A percentile compares a stretch with the other conserved stretches of the same genome.
Evolutionary conservation across 2,888 invertebrate species (phyloP).

Genomic region (Merodon equestris): DNA sequence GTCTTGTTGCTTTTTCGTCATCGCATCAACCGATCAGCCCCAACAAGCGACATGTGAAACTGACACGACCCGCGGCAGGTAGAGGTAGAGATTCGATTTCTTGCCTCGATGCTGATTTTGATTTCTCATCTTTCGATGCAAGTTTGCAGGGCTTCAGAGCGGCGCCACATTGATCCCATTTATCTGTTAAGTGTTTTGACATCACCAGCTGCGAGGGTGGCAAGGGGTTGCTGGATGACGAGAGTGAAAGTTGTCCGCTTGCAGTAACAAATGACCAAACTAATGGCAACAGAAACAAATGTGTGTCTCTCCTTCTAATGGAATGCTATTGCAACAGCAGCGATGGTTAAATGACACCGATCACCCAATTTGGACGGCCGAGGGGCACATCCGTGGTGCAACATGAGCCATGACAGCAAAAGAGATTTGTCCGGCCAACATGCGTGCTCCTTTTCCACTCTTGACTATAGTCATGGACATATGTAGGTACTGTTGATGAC

Average conservation of each 20-base stretch:
- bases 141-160: too few species aligned
- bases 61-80: conserved; percentile 35
- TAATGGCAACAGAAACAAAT: conserved; percentile 26
- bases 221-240: conserved; percentile 5
- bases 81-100: conserved; percentile 28
- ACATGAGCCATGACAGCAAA: conserved; percentile 58
- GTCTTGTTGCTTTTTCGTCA: conserved; percentile 31
- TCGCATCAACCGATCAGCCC: conserved; percentile 19
- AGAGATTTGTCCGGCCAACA: conserved; percentile 59
- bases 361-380: conserved; percentile 52
- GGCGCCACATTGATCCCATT: conserved; percentile 60
- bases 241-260: conserved; percentile 43
- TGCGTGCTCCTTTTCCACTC: conserved; percentile 53
- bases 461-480: not conserved
- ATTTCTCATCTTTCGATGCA: conserved; percentile 17
- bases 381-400: conserved; percentile 58
- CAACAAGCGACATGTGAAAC: conserved; percentile 36
- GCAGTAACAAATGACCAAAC: conserved; percentile 6
- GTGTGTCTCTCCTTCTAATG: conserved; percentile 28
- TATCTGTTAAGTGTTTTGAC: conserved; percentile 60
- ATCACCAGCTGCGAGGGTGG: conserved; percentile 31
- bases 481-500: conserved; percentile 5
- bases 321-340: conserved; percentile 47
- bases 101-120: not conserved
- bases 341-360: conserved; percentile 52